Base-by-base conservation (phyloP, 2,113 vertebrate genomes). In the Myotis yumanensis region DNA sequence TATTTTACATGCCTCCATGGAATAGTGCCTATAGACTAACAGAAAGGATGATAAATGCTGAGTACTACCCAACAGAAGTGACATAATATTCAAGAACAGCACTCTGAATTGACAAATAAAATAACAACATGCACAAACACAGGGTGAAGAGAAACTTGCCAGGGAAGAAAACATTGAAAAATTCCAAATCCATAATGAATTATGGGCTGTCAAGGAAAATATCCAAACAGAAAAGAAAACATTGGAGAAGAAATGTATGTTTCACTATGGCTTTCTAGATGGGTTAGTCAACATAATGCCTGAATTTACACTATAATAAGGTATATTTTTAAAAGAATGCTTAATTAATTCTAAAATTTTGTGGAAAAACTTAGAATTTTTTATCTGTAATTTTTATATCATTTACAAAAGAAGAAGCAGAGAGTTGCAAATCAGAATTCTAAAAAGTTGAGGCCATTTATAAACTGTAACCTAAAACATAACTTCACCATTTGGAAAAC, bases 91-190 rank as follows among this genome's bases (percentile, higher is more conserved):
- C 35, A 91, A 88, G 25, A 87, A 51, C 14, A 62, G 22, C 20
- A 54, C 35, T 90, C 57, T 93, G 22, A 77, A 48, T 37, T 86
- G 66, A 68, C 40, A 94, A 86, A 77, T 30, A 83, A 43, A 85
- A 62, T 52, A 89, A 75, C 30, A 66, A 30, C 4, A 76, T 11
- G 7, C 17, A 10, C 0, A 93, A 89, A 85, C 15, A 86, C 1
- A 80, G 0, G 3, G 1, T 80, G 54, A 76, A 87, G 62, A 96
- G 81, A 64, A 2, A 16, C 11, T 10, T 91, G 89, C 22, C 4
- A 93, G 7, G 93, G 93, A 93, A 94, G 17, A 85, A 96, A 91
- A 83, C 69, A 93, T 22, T 52, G 37, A 89, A 87, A 89, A 0
- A 80, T 90, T 86, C 3, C 6, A 23, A 28, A 73, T 91, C 68